These are phyloP conservation scores for Lycaon pictus DNA, from an alignment of 2,113 vertebrate species.

Conservation along the genomic window DNA sequence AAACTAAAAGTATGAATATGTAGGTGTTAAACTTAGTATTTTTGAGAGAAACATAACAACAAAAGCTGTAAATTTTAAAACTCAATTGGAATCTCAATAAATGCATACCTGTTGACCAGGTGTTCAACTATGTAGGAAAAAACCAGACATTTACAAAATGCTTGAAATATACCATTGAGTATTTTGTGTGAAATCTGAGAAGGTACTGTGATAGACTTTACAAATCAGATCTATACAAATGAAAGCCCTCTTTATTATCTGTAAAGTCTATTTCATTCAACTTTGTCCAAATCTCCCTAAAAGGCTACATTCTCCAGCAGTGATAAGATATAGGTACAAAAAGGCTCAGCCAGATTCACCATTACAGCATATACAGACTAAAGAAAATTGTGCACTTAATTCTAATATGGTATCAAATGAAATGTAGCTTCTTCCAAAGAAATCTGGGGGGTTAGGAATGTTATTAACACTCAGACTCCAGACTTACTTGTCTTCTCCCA, in stretches of 20 bases:
- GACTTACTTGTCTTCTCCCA: conserved; percentile 99
- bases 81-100: background rate
- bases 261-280: background rate
- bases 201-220: background rate
- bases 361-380: background rate
- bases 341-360: background rate
- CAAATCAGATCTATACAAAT: background rate
- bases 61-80: background rate
- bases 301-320: background rate
- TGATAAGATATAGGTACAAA: background rate
- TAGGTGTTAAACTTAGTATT: background rate
- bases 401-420: background rate
- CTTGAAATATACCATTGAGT: background rate
- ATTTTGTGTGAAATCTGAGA: background rate
- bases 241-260: background rate
- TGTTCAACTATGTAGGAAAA: background rate
- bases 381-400: background rate
- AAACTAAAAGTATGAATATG: background rate
- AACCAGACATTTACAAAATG: background rate
- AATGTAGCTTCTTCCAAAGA: background rate
- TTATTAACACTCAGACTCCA: background rate
- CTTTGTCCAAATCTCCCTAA: background rate
- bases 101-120: background rate
- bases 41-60: background rate
- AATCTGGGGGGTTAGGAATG: background rate